Evolutionary conservation across 2,888 invertebrate genomes (phyloP), one percentile per base, ranked within the genome.

Genomic region (Dioctria linearis): DNA sequence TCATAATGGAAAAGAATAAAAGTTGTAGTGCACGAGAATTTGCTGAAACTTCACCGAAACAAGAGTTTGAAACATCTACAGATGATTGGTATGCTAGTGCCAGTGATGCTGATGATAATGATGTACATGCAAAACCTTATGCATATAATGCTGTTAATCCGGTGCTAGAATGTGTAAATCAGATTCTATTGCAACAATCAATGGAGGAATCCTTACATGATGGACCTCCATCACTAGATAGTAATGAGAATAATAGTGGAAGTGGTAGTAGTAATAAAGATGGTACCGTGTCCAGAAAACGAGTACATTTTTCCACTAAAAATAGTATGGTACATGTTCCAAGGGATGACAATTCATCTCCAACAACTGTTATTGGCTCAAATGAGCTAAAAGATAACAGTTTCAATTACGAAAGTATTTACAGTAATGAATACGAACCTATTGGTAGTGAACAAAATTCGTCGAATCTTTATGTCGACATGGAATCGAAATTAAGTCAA

Each of bases 151-250:
- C 92, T 39, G 95, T 95, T 84, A 96, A 95, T 88, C 95, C 95
- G 1, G 95, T 96, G 5, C 88, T 96, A 73, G 95, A 96, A 88
- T 95, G 95, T 86, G 95, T 96, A 83, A 95, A 95, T 89, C 95
- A 89, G 88, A 96, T 96, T 84, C 89, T 96, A 57, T 88, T 96
- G 46, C 94, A 95, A 84, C 95, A 95, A 86, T 92, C 92, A 37
- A 90, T 92, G 87, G 92, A 92, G 82, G 92, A 88, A 43, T 84
- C 86, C 3, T 81, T 85, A 9, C 84, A 85, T 5, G 85, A 86
- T 9, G 79, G 80, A 78, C 85, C 73, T 43, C 83, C 13, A 3
- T 83, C 84, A 63, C 81, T 82, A 67, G 85, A 85, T 73, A 83
- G 83, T 43, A 84, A 83, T 61, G 82, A 80, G 73, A 82, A 67